Conservation (phyloP, 2,113 vertebrate species). For the Mormoops blainvillei region DNA sequence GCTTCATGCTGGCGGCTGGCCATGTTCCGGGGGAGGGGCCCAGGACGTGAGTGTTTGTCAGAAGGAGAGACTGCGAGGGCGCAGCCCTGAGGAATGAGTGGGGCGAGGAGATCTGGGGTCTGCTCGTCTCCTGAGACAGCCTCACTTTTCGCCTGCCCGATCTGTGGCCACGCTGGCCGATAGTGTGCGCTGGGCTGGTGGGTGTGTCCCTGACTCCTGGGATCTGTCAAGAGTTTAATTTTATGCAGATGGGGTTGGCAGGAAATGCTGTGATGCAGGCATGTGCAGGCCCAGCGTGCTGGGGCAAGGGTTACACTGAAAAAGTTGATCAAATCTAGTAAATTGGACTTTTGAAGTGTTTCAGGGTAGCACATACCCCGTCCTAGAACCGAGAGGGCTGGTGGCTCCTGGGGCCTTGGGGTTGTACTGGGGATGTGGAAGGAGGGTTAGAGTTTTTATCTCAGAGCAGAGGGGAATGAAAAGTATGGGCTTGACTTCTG, state of each 20-base stretch:
- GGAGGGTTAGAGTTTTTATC: neutral
- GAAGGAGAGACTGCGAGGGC: neutral
- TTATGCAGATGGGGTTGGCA: slow-evolving; percentile 69
- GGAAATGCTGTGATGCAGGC: slow-evolving; percentile 31
- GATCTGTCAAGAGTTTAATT: slow-evolving; percentile 69
- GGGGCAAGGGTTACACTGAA: neutral
- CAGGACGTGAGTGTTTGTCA: neutral
- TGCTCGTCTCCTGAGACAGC: slow-evolving; percentile 14
- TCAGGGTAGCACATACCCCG: neutral
- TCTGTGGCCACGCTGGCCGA: slow-evolving; percentile 63
- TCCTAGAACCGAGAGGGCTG: neutral
- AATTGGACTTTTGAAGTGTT: neutral
- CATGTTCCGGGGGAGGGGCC: neutral
- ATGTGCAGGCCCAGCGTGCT: slow-evolving; percentile 31
- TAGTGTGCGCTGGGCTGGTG: slow-evolving; percentile 35
- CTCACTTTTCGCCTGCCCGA: slow-evolving; percentile 7
- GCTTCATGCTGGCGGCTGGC: neutral
- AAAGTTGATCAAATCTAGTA: neutral
- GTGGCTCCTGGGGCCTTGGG: neutral
- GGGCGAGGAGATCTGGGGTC: neutral
- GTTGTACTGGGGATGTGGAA: neutral
- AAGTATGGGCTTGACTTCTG: neutral
- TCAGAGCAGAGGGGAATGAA: neutral
- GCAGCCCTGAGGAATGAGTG: neutral
- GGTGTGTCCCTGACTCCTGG: slow-evolving; percentile 54